Evolutionary conservation across 2,888 invertebrate species (phyloP), one percentile per base, ranked within the genome.

Genomic region (Barypeithes pellucidus): DNA sequence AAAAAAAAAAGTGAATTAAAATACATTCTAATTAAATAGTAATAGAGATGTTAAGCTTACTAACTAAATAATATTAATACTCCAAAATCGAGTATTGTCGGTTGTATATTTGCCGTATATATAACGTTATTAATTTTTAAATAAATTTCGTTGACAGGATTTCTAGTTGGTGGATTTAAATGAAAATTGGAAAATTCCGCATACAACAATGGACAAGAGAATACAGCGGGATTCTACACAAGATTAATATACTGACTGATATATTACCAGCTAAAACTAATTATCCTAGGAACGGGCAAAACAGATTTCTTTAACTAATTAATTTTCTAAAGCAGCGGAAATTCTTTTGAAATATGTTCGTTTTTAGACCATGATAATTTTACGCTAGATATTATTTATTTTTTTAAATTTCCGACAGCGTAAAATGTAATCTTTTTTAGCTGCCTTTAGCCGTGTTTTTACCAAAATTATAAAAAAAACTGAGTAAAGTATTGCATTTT

Each of bases 111-210:
- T n/a, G n/a, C n/a, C n/a, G n/a, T n/a, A n/a, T 50, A 50, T 62
- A 52, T 16, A 59, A 39, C 57, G 68, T 73, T 68, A 73, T 73
- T 69, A 73, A 73, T 73, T 73, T 73, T 73, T 69, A 65, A n/a
- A 63, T 69, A 69, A 69, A 73, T 73, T 73, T 63, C 43, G 68
- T 69, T 73, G 73, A 73, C 68, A 73, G 68, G 59, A 69, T 73
- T 69, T 63, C 52, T 68, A 73, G 41, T 73, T 65, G 73, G 47
- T 60, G 16, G 60, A 57, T 65, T 68, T 63, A 73, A 73, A 63
- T 65, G 73, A 73, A 73, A 69, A 73, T 73, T 69, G 69, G 59
- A 69, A 69, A 73, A 68, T 68, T 63, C 63, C 63, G 54, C 52
- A 67, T 50, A 67, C 39, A 67, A 73, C 73, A 73, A 73, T 73